Base-by-base conservation (phyloP, 2,113 vertebrate genomes). In the Talpa occidentalis region DNA sequence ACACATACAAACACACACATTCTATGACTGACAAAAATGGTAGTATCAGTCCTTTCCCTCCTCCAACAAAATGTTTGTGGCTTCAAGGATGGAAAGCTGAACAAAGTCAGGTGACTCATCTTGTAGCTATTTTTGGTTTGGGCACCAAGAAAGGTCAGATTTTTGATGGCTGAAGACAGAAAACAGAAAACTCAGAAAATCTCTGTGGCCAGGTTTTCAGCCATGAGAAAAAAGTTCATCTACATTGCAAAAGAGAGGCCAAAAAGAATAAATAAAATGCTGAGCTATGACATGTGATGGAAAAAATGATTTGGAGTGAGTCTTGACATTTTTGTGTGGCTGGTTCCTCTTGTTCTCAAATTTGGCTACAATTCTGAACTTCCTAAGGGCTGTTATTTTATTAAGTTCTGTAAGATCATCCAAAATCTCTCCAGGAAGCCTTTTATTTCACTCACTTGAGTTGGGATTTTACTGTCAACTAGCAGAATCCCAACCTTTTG, bases 271-370 rank as follows among this genome's bases (percentile, higher is more conserved):
- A 9, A 6, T 9, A 21, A 44, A 54, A 52, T 22, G 35, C n/a
- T 74, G 32, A 19, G 15, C 2, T 49, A 5, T 26, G n/a, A 32
- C 6, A 24, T 10, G 9, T 0, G 7, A 44, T 24, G 28, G 28
- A 21, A 66, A 42, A 32, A 3, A 66, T 12, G n/a, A 49, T 14
- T 11, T 5, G 6, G 7, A 10, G 3, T 1, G 15, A 9, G 0
- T 42, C 11, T 26, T 12, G 30, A 35, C 17, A 28, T 5, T 14
- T 21, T n/a, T 49, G 1, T 15, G 7, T 2, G 32, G 47, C 32
- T 17, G 0, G 14, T 49, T 19, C 6, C 16, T 52, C 2, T 9
- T 64, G 4, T 42, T 26, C 16, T 10, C 19, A 10, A 73, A 59
- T 10, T 49, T 37, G 14, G 6, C 22, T 49, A 11, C 24, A 74